Evolutionary conservation across 2,113 vertebrate genomes (phyloP).

Genomic region (Xiphias gladius): DNA sequence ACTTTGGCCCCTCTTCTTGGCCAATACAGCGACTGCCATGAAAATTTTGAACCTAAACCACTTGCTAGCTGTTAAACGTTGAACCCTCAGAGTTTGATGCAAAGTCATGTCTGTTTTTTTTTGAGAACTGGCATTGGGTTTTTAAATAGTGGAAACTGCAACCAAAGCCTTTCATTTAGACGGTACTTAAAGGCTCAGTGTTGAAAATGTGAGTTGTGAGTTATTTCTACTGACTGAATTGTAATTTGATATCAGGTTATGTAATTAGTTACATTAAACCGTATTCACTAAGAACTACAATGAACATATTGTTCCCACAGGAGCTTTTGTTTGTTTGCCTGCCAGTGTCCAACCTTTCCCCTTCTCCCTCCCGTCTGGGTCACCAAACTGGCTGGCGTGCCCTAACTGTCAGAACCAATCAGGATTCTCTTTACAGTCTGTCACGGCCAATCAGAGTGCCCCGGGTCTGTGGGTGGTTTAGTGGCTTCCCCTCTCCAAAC

Average conservation of each 20-base stretch:
- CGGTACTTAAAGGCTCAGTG: no score
- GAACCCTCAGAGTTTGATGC: no score
- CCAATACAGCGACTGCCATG: no score
- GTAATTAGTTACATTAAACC: background rate
- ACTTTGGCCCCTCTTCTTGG: no score
- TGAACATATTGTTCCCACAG: conserved; percentile 8
- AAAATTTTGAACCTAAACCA: no score
- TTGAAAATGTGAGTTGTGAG: background rate
- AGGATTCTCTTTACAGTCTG: conserved; percentile 65
- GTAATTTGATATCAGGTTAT: background rate
- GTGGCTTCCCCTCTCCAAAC: conserved; percentile 48
- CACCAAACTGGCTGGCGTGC: conserved; percentile 58
- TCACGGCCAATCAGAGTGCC: conserved; percentile 62
- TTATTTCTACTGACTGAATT: background rate
- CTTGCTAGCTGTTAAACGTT: no score
- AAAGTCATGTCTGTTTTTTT: no score
- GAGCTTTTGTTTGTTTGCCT: conserved; percentile 27
- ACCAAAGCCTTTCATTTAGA: no score
- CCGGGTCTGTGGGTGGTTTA: conserved; percentile 50
- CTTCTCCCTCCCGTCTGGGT: conserved; percentile 52
- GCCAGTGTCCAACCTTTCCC: conserved; percentile 19
- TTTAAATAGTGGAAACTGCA: no score
- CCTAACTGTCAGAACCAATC: conserved; percentile 69
- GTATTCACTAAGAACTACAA: background rate
- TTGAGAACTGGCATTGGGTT: no score